These are phyloP conservation scores for Cyclophora albipunctata DNA, from an alignment of 2,888 invertebrate species.

Conservation along the genomic window DNA sequence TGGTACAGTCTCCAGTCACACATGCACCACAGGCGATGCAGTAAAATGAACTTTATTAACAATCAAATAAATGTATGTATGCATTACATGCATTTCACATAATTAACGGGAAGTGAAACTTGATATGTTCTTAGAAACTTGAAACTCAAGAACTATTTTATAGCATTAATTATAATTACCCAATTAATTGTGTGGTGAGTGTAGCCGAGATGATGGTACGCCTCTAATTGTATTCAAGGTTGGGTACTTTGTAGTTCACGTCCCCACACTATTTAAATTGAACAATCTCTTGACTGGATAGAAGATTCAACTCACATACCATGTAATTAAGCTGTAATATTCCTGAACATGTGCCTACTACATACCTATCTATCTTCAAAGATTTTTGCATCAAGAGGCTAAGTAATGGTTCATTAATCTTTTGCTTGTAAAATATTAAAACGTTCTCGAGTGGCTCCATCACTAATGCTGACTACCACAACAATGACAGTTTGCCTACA, in stretches of 20 bases:
- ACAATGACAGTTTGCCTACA: too few relatives aligned
- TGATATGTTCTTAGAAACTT: conserved; percentile 40
- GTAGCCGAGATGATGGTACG: conserved; percentile 7
- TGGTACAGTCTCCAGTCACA: neutral
- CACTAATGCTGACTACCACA: too few relatives aligned
- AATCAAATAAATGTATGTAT: conserved; percentile 17
- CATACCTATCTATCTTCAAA: too few relatives aligned
- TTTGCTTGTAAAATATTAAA: too few relatives aligned
- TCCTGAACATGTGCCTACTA: too few relatives aligned
- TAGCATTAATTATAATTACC: conserved; percentile 21
- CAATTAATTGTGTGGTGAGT: conserved; percentile 16
- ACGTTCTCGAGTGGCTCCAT: too few relatives aligned
- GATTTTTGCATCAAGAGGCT: too few relatives aligned
- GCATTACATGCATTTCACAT: conserved; percentile 17
- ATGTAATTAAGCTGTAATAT: too few relatives aligned
- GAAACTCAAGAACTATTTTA: conserved; percentile 23
- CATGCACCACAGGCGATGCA: conserved; percentile 7
- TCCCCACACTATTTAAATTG: neutral
- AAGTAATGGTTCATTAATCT: too few relatives aligned
- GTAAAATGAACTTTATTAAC: conserved; percentile 30
- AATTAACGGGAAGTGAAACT: conserved; percentile 45
- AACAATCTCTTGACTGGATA: too few relatives aligned
- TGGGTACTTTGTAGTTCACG: neutral
- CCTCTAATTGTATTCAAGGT: conserved; percentile 19
- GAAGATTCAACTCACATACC: too few relatives aligned